Conservation (phyloP, 1,140 invertebrate species). For the Camponotus pennsylvanicus region DNA sequence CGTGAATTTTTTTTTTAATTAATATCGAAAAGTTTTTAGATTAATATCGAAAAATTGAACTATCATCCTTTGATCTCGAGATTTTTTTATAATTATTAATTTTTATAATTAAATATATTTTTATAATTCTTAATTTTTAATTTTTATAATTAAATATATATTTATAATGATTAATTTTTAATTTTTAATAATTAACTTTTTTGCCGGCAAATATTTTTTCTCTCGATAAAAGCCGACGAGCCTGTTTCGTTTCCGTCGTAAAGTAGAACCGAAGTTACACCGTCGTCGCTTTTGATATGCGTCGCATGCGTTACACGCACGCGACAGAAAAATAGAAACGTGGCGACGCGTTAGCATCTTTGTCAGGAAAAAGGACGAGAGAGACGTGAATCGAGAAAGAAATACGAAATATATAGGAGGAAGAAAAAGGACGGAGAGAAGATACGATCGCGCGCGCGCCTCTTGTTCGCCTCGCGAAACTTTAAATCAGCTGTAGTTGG, state of each 20-base stretch:
- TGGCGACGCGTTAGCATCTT: conserved; percentile 35
- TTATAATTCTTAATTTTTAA: too few relatives aligned
- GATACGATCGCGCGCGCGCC: conserved; percentile 31
- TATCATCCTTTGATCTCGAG: too few relatives aligned
- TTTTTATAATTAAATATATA: too few relatives aligned
- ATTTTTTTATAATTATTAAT: too few relatives aligned
- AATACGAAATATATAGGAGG: not conserved
- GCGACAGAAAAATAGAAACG: conserved; percentile 23
- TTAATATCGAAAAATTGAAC: too few relatives aligned
- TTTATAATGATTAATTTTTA: not conserved
- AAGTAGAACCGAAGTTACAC: conserved; percentile 23
- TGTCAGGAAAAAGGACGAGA: conserved; percentile 12
- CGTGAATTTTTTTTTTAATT: not conserved
- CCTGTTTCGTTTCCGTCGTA: conserved; percentile 5
- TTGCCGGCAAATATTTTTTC: conserved; percentile 11
- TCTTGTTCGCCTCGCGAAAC: conserved; percentile 45
- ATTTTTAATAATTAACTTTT: not conserved
- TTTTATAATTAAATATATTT: too few relatives aligned
- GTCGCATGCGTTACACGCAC: conserved; percentile 13
- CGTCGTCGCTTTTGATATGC: conserved; percentile 33
- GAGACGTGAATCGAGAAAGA: conserved; percentile 12
- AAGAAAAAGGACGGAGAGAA: not conserved
- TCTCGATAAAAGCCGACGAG: not conserved
- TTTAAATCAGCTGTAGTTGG: conserved; percentile 74
- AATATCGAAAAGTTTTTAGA: too few relatives aligned